Conservation (phyloP, 1,140 invertebrate genomes). For the Drosophila mayri region DNA sequence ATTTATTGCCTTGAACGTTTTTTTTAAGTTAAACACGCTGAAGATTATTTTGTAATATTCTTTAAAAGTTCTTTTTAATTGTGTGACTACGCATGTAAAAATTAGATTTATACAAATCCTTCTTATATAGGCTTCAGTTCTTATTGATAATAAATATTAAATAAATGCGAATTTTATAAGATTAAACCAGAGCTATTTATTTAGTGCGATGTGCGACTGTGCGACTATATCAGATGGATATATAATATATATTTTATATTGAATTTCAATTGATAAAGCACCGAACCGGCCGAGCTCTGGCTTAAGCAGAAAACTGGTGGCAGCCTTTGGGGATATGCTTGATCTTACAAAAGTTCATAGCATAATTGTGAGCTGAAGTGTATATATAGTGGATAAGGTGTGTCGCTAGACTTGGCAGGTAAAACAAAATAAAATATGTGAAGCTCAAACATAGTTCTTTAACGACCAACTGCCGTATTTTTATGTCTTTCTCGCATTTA, state of each 20-base stretch:
- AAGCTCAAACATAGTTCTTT: no score
- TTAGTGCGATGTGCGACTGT: no score
- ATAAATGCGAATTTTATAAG: conserved; percentile 45
- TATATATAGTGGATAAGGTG: neutral
- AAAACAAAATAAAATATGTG: neutral
- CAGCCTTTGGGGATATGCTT: conserved; percentile 24
- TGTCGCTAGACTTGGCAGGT: neutral
- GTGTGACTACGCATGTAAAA: conserved; percentile 65
- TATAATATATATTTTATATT: no score
- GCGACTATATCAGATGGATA: no score
- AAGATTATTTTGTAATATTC: conserved; percentile 38
- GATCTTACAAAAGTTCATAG: neutral
- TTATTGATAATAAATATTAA: conserved; percentile 27
- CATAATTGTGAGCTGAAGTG: neutral
- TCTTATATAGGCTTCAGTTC: conserved; percentile 21
- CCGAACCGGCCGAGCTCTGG: neutral
- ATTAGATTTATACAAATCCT: conserved; percentile 37
- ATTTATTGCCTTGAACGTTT: conserved; percentile 73
- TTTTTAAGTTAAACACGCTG: conserved; percentile 44
- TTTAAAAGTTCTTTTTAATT: conserved; percentile 36
- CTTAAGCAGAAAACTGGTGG: neutral
- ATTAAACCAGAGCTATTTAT: conserved; percentile 15
- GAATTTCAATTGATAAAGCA: no score
- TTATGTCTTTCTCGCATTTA: neutral
- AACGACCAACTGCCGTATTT: neutral